Base-by-base conservation (phyloP, 2,888 invertebrate genomes). In the Trissolcus japonicus region DNA sequence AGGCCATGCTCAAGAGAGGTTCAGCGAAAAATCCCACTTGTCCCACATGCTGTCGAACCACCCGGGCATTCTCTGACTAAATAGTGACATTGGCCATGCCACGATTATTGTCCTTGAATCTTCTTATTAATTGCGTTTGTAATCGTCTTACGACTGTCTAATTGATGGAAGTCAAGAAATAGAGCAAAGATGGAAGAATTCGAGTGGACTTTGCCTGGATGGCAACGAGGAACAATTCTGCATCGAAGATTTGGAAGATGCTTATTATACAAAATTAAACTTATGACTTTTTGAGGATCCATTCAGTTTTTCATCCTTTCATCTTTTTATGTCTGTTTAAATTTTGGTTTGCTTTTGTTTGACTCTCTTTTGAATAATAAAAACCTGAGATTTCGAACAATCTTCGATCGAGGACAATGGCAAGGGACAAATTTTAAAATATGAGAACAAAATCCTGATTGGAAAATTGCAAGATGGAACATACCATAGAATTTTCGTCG, bases 401-500 rank as follows among this genome's bases (percentile, higher is more conserved):
- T 21, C 4, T 21, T 21, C 1, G 21, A 21, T 21, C 4, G 21
- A 21, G 4, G 21, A 21, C 21, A 21, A 4, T 21, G 21, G 4
- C 21, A 21, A 21, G 21, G 4, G 9, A 29, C 9, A n/a, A n/a
- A n/a, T 29, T 29, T 6, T 7, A 29, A 6, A 29, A 29, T 9
- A 29, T 6, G 9, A 29, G 29, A 29, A 46, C 3, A 4, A 9
- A 35, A 35, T 6, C 2, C 25, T 25, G 4, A 25, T 4, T 21
- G 21, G 21, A 21, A 4, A 21, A 21, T 21, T 21, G 1, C 29
- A 29, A 61, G 1, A 6, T n/a, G 11, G 41, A 76, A 73, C 79
- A 25, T 90, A 96, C 96, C 98, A 98, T 98, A 4, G 97, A 97
- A 83, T 95, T 96, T 89, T 98, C 98, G 86, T 97, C 97, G 79